Percentiles rank a stretch among this genome's conserved stretches.
These are phyloP conservation scores for Pomacea canaliculata DNA, from an alignment of 2,888 invertebrate genomes.

Conservation along the genomic window DNA sequence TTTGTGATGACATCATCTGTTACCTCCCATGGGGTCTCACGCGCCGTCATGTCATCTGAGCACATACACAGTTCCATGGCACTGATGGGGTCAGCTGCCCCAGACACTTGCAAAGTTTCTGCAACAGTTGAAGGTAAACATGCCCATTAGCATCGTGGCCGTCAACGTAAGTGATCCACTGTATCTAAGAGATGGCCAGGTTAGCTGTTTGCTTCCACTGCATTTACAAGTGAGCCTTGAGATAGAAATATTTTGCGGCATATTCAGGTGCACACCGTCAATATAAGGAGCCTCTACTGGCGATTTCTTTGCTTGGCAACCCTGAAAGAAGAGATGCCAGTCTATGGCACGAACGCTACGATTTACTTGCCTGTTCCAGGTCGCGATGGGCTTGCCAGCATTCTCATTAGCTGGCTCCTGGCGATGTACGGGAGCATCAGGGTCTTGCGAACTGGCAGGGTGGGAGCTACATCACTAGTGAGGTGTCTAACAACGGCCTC, in stretches of 20 bases:
- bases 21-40: conserved; percentile 1
- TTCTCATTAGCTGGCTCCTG: conserved; percentile 4
- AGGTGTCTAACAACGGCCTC: neutral
- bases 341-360: neutral
- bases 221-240: too few species aligned
- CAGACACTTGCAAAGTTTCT: conserved; percentile 2
- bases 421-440: conserved; percentile 12
- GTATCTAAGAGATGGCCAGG: too few species aligned
- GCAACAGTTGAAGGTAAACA: neutral
- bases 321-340: too few species aligned
- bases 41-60: conserved; percentile 7
- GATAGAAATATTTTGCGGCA: too few species aligned
- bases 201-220: too few species aligned
- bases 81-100: conserved; percentile 1
- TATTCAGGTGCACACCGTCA: too few species aligned
- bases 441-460: conserved; percentile 10
- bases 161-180: neutral
- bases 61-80: conserved; percentile 10
- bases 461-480: neutral
- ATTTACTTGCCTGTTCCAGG: neutral
- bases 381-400: neutral
- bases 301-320: too few species aligned
- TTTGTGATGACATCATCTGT: neutral
- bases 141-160: neutral
- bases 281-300: too few species aligned